These are phyloP conservation scores for Enoplolaimus lenunculus DNA, from an alignment of 2,888 invertebrate genomes.

Conservation along the genomic window DNA sequence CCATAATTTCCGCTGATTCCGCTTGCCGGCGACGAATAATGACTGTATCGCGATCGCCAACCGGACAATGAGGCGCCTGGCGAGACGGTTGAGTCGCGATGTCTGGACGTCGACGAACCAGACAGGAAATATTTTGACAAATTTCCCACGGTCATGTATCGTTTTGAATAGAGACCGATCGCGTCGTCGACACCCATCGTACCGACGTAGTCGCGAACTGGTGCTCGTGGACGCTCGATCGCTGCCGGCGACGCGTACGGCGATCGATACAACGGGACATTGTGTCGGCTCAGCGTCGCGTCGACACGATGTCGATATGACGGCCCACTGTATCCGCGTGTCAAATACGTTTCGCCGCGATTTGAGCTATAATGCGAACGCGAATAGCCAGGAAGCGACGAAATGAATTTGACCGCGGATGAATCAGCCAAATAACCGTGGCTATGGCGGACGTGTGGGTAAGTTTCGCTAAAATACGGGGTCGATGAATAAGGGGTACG, in stretches of 20 bases:
- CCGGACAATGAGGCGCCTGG: background rate
- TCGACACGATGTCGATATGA: background rate
- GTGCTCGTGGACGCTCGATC: background rate
- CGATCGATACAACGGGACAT: background rate
- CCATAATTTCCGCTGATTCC: background rate
- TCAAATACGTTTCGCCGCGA: background rate
- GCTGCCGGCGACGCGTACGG: background rate
- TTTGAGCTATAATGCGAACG: slow-evolving; percentile 1
- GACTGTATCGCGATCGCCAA: background rate
- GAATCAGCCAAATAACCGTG: slow-evolving; percentile 6
- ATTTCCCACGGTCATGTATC: slow-evolving; percentile 37
- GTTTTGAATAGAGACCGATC: slow-evolving; percentile 38
- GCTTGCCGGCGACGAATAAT: background rate
- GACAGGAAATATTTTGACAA: slow-evolving; percentile 29
- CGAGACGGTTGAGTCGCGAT: too few species aligned
- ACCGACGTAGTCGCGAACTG: slow-evolving; percentile 22
- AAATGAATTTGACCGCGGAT: background rate
- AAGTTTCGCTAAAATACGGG: background rate
- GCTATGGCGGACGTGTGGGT: slow-evolving; percentile 6
- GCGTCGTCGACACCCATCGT: slow-evolving; percentile 39
- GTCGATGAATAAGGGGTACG: background rate
- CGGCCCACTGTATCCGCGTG: background rate
- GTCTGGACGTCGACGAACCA: too few species aligned
- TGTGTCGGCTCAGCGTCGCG: background rate
- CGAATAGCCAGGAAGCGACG: background rate